Evolutionary conservation across 2,888 invertebrate species (phyloP).

Genomic region (Drosophila recens): DNA sequence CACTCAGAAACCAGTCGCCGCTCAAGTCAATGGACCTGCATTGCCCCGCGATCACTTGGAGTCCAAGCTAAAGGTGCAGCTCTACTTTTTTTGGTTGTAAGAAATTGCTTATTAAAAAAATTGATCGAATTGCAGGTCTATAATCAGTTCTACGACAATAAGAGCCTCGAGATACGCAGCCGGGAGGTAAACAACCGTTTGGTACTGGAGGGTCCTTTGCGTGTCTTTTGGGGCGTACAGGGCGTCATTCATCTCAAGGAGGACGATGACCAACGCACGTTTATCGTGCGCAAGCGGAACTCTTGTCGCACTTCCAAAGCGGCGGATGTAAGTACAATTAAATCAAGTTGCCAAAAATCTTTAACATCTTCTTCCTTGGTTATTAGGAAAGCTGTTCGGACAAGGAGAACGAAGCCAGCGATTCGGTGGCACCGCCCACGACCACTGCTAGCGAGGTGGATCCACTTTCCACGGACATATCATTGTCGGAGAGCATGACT

Average conservation of each 20-base stretch:
- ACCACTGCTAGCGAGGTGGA: slow-evolving; percentile 83
- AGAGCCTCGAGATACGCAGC: slow-evolving; percentile 90
- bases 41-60: slow-evolving; percentile 89
- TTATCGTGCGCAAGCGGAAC: slow-evolving; percentile 90
- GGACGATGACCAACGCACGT: slow-evolving; percentile 92
- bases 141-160: slow-evolving; percentile 91
- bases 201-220: slow-evolving; percentile 91
- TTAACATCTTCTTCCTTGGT: neutral
- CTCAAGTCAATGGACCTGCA: slow-evolving; percentile 85
- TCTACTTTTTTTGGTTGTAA: neutral
- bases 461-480: slow-evolving; percentile 84
- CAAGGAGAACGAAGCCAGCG: slow-evolving; percentile 84
- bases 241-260: slow-evolving; percentile 93
- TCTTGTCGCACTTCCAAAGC: slow-evolving; percentile 87
- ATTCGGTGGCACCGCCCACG: slow-evolving; percentile 82
- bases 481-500: slow-evolving; percentile 85
- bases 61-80: slow-evolving; percentile 88
- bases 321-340: slow-evolving; percentile 71
- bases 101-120: neutral
- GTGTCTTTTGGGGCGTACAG: slow-evolving; percentile 93
- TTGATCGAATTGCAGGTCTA: slow-evolving; percentile 86
- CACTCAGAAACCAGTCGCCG: slow-evolving; percentile 83
- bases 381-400: slow-evolving; percentile 82
- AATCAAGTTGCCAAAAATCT: neutral
- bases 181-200: slow-evolving; percentile 92